Evolutionary conservation across 2,888 invertebrate genomes (phyloP).

Genomic region (Erpobdella octoculata): DNA sequence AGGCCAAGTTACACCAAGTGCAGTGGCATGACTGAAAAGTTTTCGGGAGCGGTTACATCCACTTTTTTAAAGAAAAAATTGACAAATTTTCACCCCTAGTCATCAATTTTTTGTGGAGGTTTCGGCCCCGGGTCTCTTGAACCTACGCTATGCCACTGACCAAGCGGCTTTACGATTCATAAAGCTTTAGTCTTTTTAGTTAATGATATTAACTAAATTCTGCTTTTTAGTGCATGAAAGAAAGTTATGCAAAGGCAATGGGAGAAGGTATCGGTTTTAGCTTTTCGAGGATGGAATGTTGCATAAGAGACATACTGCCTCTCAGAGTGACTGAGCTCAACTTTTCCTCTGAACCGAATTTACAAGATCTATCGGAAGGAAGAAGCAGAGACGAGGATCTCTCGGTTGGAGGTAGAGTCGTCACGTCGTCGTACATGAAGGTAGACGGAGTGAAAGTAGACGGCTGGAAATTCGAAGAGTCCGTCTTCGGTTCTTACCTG

Average conservation of each 20-base stretch:
- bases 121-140: too few species aligned
- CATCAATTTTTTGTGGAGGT: too few species aligned
- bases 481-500: neutral
- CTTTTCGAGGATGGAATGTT: conserved; percentile 69
- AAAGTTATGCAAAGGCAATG: conserved; percentile 83
- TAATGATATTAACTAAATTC: neutral
- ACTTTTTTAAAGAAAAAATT: too few species aligned
- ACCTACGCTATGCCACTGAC: too few species aligned
- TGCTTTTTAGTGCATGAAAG: conserved; percentile 69
- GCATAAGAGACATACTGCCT: conserved; percentile 47
- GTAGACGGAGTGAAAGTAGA: conserved; percentile 8
- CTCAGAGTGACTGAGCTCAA: neutral
- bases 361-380: neutral
- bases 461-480: conserved; percentile 8
- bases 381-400: too few species aligned
- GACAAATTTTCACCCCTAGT: too few species aligned
- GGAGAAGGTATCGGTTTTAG: conserved; percentile 76
- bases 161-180: too few species aligned
- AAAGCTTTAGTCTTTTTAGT: neutral
- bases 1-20: too few species aligned
- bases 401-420: neutral
- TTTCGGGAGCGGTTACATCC: too few species aligned
- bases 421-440: conserved; percentile 9
- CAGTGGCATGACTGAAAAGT: too few species aligned
- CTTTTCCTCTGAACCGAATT: too few species aligned